Conservation (phyloP, 2,797 vertebrate genomes). For the Anguilla obscura region DNA sequence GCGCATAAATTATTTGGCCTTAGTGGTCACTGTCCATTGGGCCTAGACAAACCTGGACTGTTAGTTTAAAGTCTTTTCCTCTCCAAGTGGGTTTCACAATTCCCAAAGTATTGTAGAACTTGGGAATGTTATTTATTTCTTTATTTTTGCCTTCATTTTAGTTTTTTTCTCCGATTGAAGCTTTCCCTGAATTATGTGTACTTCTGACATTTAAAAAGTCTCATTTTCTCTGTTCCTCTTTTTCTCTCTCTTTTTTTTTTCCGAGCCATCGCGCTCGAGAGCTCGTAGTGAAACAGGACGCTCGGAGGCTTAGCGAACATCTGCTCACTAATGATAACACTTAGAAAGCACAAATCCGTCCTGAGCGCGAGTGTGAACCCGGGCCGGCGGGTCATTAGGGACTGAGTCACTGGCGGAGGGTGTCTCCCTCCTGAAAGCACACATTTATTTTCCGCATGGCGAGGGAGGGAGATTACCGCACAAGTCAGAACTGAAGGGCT, state of each 20-base stretch:
- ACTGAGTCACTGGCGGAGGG: constrained; percentile 39
- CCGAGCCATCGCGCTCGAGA: background rate
- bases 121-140: background rate
- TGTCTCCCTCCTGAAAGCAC: constrained; percentile 3
- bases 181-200: background rate
- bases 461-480: background rate
- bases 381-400: constrained; percentile 40
- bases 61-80: background rate
- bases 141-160: background rate
- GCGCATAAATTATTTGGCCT: background rate
- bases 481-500: background rate
- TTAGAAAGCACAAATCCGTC: background rate
- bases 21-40: background rate
- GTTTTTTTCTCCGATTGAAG: background rate
- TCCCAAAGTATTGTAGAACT: background rate
- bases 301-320: constrained; percentile 17
- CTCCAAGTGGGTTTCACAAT: background rate
- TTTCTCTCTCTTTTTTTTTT: background rate
- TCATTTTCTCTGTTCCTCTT: background rate
- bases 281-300: background rate
- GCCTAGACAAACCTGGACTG: background rate
- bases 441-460: background rate
- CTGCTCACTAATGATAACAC: constrained; percentile 28
- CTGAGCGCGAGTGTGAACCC: constrained; percentile 16
- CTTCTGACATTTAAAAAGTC: background rate